phyloP scores from a whole-genome alignment of 2,888 invertebrate genomes.

The Glyphotaelius pellucidus region DNA sequence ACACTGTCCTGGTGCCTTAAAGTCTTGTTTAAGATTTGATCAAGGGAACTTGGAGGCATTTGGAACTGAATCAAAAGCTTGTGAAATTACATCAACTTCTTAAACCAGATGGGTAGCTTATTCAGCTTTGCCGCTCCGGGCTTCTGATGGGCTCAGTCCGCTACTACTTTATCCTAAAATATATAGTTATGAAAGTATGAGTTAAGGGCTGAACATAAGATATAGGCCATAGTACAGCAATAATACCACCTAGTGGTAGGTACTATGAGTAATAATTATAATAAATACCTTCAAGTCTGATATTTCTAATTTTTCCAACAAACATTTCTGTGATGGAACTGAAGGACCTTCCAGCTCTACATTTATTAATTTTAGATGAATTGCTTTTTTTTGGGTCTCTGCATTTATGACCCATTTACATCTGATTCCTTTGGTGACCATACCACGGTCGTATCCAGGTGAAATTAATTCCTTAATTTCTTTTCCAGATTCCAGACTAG shows the following conservation, averaged over 20 bases:
- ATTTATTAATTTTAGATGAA: constrained; percentile 70
- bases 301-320: constrained; percentile 72
- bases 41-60: too few relatives aligned
- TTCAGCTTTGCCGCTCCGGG: too few relatives aligned
- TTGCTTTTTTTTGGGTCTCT: constrained; percentile 66
- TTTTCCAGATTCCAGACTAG: constrained; percentile 66
- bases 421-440: constrained; percentile 71
- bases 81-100: too few relatives aligned
- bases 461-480: constrained; percentile 69
- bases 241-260: not conserved
- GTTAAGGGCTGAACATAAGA: too few relatives aligned
- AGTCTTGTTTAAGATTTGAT: too few relatives aligned
- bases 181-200: not conserved
- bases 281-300: constrained; percentile 56
- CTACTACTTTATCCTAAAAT: too few relatives aligned
- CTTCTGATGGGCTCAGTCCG: too few relatives aligned
- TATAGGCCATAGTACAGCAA: too few relatives aligned
- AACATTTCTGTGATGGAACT: constrained; percentile 69
- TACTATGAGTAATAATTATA: not conserved
- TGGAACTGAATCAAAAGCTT: too few relatives aligned
- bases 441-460: constrained; percentile 69
- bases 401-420: constrained; percentile 68
- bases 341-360: constrained; percentile 70
- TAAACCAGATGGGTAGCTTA: too few relatives aligned
- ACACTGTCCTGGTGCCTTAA: too few relatives aligned